Conservation (phyloP, 1,140 invertebrate genomes). For the Alviniconcha marisindica region DNA sequence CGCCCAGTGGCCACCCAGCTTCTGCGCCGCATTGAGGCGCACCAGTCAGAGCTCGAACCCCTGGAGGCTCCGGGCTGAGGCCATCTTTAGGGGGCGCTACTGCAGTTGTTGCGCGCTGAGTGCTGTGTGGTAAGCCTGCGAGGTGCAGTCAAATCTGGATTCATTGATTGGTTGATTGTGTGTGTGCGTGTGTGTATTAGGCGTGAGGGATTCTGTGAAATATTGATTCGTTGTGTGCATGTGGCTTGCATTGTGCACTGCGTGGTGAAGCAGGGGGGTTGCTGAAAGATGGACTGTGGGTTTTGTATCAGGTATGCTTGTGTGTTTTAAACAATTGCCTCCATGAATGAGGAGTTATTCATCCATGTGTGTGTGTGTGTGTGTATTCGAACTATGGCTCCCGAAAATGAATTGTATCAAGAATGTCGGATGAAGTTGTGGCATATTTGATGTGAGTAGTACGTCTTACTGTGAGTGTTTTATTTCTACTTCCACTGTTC, state of each 20-base stretch:
- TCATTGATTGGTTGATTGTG: neutral
- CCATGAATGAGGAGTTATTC: neutral
- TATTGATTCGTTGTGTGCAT: neutral
- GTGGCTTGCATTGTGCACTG: neutral
- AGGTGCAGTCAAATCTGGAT: neutral
- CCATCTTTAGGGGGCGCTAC: neutral
- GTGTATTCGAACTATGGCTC: neutral
- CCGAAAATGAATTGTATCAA: too few relatives aligned
- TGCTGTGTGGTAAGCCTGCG: neutral
- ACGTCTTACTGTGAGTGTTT: too few relatives aligned
- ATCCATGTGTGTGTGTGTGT: neutral
- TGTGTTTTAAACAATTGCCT: neutral
- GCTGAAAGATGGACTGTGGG: too few relatives aligned
- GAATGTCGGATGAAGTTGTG: too few relatives aligned
- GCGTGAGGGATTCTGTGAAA: neutral
- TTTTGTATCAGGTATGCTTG: too few relatives aligned
- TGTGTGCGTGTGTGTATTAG: neutral
- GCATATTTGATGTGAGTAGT: too few relatives aligned
- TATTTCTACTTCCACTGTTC: too few relatives aligned
- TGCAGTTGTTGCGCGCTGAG: neutral
- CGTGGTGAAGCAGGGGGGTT: too few relatives aligned
- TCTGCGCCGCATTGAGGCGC: conserved; percentile 68
- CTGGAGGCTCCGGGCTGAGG: conserved; percentile 61
- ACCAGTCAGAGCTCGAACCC: conserved; percentile 71
- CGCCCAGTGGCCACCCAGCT: conserved; percentile 72